Percentiles rank a stretch among this genome's conserved stretches.
Conservation (phyloP, 2,888 invertebrate genomes). For the Sinodicranocentrus sp. region DNA sequence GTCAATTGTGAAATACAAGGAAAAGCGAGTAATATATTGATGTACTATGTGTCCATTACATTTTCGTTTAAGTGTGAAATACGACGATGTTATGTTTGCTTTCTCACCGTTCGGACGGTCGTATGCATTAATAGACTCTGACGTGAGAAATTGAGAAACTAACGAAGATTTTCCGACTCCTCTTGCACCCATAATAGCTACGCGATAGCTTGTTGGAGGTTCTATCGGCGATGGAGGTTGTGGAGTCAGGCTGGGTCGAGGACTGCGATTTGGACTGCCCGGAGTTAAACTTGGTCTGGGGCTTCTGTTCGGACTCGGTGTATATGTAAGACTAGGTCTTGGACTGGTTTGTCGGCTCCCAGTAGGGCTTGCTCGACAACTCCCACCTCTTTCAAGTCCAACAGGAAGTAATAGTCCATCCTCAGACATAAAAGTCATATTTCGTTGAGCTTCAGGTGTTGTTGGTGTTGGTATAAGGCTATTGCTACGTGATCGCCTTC, state of each 20-base stretch:
- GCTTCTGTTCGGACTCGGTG: conserved; percentile 56
- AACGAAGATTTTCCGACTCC: conserved; percentile 92
- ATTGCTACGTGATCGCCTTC: conserved; percentile 90
- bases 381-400: conserved; percentile 77
- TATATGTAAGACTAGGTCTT: conserved; percentile 58
- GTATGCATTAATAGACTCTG: conserved; percentile 95
- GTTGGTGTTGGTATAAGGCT: conserved; percentile 84
- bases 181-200: conserved; percentile 88
- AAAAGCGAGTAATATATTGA: background rate
- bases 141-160: conserved; percentile 92
- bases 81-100: conserved; percentile 1
- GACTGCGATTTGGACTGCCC: conserved; percentile 80
- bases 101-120: conserved; percentile 88
- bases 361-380: conserved; percentile 78
- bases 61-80: background rate
- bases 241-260: conserved; percentile 70
- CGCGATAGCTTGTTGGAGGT: conserved; percentile 81
- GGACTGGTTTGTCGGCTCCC: conserved; percentile 77
- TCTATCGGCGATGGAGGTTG: conserved; percentile 54
- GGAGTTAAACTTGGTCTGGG: conserved; percentile 77
- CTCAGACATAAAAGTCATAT: conserved; percentile 74
- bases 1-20: conserved; percentile 40
- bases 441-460: conserved; percentile 73
- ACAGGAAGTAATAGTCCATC: conserved; percentile 74
- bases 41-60: background rate